Percentiles rank a stretch among this genome's conserved stretches.
Conservation (phyloP, 1,140 invertebrate genomes). For the Drosophila nigrodunni region DNA sequence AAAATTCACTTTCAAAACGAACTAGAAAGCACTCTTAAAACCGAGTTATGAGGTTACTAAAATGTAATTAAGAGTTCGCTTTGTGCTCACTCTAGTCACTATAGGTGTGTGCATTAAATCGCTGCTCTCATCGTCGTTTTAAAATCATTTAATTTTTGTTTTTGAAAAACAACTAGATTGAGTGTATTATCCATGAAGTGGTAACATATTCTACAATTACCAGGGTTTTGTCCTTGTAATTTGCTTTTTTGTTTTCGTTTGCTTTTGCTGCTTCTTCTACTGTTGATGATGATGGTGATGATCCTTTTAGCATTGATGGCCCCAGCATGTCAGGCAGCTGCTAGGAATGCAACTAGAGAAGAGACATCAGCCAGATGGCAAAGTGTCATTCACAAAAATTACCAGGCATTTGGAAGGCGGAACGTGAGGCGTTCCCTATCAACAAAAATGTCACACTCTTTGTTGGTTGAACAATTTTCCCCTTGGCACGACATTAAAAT, state of each 20-base stretch:
- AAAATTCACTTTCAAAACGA: neutral
- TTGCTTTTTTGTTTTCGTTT: constrained; percentile 13
- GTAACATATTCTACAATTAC: constrained; percentile 15
- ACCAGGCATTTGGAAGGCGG: constrained; percentile 26
- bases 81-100: too few species aligned
- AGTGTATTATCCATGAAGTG: constrained; percentile 34
- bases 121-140: too few species aligned
- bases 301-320: constrained; percentile 51
- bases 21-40: too few species aligned
- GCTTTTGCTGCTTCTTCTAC: constrained; percentile 33
- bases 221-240: constrained; percentile 2
- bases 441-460: constrained; percentile 15
- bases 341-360: constrained; percentile 43
- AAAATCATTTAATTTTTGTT: too few species aligned
- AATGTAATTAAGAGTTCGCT: too few species aligned
- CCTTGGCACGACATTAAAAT: constrained; percentile 77
- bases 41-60: too few species aligned
- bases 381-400: constrained; percentile 61
- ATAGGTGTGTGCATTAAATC: too few species aligned
- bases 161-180: too few species aligned
- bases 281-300: constrained; percentile 52
- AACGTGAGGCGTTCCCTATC: constrained; percentile 46
- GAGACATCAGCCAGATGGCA: constrained; percentile 37
- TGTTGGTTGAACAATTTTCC: neutral
- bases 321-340: constrained; percentile 43